A percentile compares a stretch with the other conserved stretches of the same genome.
Evolutionary conservation across 1,140 invertebrate genomes (phyloP).

Genomic region (Bombus affinis): DNA sequence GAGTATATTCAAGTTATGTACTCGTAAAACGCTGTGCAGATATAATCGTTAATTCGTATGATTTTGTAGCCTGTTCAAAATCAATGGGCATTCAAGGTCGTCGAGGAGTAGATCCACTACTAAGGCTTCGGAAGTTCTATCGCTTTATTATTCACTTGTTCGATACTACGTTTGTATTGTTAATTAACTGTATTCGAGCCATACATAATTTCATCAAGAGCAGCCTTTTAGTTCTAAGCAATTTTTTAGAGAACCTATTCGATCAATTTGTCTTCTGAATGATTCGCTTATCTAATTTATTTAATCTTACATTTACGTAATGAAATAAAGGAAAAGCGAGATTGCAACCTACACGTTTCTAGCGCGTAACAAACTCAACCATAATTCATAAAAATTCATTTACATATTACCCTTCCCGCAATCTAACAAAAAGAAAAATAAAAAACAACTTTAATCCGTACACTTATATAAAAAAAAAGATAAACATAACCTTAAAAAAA

Average conservation of each 20-base stretch:
- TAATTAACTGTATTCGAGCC: too few relatives aligned
- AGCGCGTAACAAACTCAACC: too few relatives aligned
- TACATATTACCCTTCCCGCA: too few relatives aligned
- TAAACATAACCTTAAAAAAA: background rate
- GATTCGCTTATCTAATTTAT: too few relatives aligned
- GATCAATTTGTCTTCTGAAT: too few relatives aligned
- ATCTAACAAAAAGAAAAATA: background rate
- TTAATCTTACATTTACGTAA: too few relatives aligned
- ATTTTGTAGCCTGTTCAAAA: background rate
- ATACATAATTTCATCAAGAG: too few relatives aligned
- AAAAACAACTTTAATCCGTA: background rate
- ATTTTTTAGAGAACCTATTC: too few relatives aligned
- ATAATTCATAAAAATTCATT: too few relatives aligned
- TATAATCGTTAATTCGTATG: background rate
- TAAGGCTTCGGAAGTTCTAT: background rate
- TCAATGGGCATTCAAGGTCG: background rate
- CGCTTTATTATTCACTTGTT: background rate
- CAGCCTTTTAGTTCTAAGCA: too few relatives aligned
- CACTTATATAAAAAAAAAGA: background rate
- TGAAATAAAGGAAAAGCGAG: too few relatives aligned
- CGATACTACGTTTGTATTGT: background rate
- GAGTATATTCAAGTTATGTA: background rate
- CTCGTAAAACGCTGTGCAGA: background rate
- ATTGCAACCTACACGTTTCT: too few relatives aligned
- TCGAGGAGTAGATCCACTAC: background rate